Percentiles rank a stretch among this genome's conserved stretches.
Evolutionary conservation across 2,888 invertebrate species (phyloP).

Genomic region (Heliconius ethilla): DNA sequence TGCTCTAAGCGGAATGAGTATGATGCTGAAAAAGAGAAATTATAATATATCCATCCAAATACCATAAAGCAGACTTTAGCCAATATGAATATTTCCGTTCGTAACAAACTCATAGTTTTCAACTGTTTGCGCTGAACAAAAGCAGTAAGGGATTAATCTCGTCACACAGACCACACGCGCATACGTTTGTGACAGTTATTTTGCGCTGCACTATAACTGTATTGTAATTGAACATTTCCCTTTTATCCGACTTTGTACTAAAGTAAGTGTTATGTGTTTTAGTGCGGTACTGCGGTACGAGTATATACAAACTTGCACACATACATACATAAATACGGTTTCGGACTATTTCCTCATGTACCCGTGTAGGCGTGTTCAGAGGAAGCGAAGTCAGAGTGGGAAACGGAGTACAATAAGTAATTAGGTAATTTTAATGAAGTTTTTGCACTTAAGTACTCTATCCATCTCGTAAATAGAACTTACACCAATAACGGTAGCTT

Average conservation of each 20-base stretch:
- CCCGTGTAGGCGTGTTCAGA: too few relatives aligned
- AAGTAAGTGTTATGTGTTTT: neutral
- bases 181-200: conserved; percentile 16
- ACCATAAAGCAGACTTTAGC: conserved; percentile 1
- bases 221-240: conserved; percentile 11
- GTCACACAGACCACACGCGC: conserved; percentile 9
- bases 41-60: neutral
- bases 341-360: too few relatives aligned
- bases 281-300: too few relatives aligned
- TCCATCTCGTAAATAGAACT: too few relatives aligned
- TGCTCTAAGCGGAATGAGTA: neutral
- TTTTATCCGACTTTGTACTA: neutral
- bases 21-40: neutral
- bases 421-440: too few relatives aligned
- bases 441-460: too few relatives aligned
- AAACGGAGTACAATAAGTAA: too few relatives aligned
- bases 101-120: conserved; percentile 4
- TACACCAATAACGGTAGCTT: too few relatives aligned
- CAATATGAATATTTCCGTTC: conserved; percentile 10
- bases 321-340: too few relatives aligned
- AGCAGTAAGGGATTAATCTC: conserved; percentile 18
- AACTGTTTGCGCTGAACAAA: conserved; percentile 18
- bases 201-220: neutral
- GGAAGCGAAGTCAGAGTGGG: too few relatives aligned
- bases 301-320: too few relatives aligned